Conservation (phyloP, 2,888 invertebrate genomes). For the Stomorhina lunata region DNA sequence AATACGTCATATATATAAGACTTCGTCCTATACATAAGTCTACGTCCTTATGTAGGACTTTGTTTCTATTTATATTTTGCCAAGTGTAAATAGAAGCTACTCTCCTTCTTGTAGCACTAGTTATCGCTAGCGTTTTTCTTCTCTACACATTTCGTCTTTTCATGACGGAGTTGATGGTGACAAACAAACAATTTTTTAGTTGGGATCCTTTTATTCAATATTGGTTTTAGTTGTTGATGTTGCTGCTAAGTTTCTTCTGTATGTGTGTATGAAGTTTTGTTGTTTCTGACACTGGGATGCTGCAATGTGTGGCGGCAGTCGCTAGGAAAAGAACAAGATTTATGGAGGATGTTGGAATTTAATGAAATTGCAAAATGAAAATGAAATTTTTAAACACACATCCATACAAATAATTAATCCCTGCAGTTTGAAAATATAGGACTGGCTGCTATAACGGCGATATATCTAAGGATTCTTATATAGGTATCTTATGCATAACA, state of each 20-base stretch:
- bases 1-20: no score
- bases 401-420: conserved; percentile 14
- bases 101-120: conserved; percentile 23
- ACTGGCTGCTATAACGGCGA: no score
- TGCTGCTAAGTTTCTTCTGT: conserved; percentile 31
- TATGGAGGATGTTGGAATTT: conserved; percentile 80
- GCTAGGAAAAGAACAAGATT: conserved; percentile 76
- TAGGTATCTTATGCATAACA: no score
- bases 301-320: conserved; percentile 64
- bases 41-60: no score
- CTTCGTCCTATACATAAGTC: no score
- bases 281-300: conserved; percentile 62
- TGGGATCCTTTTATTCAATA: conserved; percentile 29
- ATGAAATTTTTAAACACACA: conserved; percentile 71
- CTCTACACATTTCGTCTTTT: conserved; percentile 41
- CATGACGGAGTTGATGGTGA: no score
- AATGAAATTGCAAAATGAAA: conserved; percentile 76
- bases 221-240: conserved; percentile 41
- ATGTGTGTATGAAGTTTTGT: conserved; percentile 47
- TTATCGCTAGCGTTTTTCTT: conserved; percentile 49
- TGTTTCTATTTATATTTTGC: no score
- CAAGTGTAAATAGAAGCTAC: no score
- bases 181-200: conserved; percentile 48
- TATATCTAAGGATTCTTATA: no score
- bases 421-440: no score